These are phyloP conservation scores for Reticulitermes speratus DNA, from an alignment of 1,140 invertebrate species.

Conservation along the genomic window DNA sequence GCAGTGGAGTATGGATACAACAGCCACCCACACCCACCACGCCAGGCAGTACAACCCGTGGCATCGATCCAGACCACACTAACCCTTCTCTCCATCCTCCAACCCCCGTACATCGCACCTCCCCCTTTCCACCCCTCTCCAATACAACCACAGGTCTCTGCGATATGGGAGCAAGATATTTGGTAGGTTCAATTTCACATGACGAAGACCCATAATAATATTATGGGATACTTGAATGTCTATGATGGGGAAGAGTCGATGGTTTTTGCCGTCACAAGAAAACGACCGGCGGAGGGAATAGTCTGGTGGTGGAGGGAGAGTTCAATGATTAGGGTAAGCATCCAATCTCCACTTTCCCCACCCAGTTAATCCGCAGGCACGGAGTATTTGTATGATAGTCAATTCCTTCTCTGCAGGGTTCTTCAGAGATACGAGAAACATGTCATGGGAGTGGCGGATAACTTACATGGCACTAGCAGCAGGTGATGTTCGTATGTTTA, in stretches of 20 bases:
- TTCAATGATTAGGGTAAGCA: neutral
- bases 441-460: too few relatives aligned
- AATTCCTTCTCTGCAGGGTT: neutral
- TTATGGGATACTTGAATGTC: neutral
- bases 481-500: too few relatives aligned
- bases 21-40: neutral
- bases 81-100: neutral
- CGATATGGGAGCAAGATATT: neutral
- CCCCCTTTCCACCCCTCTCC: neutral
- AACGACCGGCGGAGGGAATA: neutral
- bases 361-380: neutral
- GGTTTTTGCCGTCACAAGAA: neutral
- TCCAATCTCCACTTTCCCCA: neutral
- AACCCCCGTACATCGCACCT: neutral
- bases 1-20: neutral
- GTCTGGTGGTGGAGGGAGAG: neutral
- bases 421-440: neutral
- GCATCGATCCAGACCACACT: neutral
- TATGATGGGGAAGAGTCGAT: neutral
- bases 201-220: slow-evolving; percentile 10
- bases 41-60: neutral
- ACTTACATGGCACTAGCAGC: too few relatives aligned
- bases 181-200: neutral
- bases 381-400: neutral
- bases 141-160: neutral